Conservation (phyloP, 2,797 vertebrate genomes). For the Eidolon dupreanum region DNA sequence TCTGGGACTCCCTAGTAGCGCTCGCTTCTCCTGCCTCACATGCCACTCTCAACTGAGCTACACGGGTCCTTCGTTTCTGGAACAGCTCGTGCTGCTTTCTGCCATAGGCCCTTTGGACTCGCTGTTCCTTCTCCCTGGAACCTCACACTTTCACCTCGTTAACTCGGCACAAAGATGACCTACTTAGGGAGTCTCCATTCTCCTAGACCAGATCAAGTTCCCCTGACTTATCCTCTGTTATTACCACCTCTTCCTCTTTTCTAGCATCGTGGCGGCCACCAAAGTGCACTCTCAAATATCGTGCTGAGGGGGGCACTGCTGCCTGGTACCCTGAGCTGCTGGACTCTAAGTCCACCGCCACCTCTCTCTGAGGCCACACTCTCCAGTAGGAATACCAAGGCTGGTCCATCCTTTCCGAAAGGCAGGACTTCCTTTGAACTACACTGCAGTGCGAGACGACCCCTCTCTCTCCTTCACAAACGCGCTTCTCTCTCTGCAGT, state of each 20-base stretch:
- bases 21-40: neutral
- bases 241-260: neutral
- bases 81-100: neutral
- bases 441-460: neutral
- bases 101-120: neutral
- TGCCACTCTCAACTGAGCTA: neutral
- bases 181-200: neutral
- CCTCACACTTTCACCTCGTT: neutral
- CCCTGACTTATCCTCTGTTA: neutral
- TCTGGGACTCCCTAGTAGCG: accelerated
- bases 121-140: neutral
- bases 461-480: neutral
- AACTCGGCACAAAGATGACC: neutral
- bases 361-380: neutral
- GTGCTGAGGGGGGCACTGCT: neutral
- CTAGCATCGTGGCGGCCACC: too few relatives aligned
- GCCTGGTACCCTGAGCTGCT: neutral
- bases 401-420: neutral
- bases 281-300: neutral
- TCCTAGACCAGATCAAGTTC: neutral
- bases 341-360: neutral
- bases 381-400: accelerated
- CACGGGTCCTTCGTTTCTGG: neutral
- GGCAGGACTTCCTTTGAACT: neutral
- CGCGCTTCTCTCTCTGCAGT: accelerated